Base-by-base conservation (phyloP, 2,113 vertebrate genomes). In the Empidonax traillii region DNA sequence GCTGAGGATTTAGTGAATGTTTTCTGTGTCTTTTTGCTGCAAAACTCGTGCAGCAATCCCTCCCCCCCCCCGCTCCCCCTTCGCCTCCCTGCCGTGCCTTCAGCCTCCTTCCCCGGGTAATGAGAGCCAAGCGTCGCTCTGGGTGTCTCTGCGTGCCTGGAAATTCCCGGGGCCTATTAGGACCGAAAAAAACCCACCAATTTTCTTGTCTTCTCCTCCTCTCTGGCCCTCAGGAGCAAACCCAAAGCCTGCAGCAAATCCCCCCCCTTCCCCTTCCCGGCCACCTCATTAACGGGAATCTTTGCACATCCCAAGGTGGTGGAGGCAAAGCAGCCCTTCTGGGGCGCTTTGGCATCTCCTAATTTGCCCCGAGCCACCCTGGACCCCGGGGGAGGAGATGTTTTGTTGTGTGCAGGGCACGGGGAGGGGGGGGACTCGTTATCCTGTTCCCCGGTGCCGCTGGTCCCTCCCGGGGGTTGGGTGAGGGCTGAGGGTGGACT, bases 391-490 rank as follows among this genome's bases (percentile, higher is more conserved):
- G 96, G 97, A 97, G 89, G 75, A 63, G 93, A 8, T 98, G 97
- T 98, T 98, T 97, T 98, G 93, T 94, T 95, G 44, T 8, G n/a
- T 94, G 94, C 94, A 66, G 91, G 44, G 44, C 18, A 19, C 18
- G 18, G 20, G 73, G 59, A 84, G 94, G 56, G n/a, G 0, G 30
- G 95, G 95, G 93, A 66, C 94, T 97, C 94, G 92, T 97, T 97
- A 97, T 86, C 87, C 89, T 74, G 2, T 83, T 81, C 88, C 95
- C 8, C 2, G 90, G 96, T 88, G 62, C 75, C 7, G 12, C 2
- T 0, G 39, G 85, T 87, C 3, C 15, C 77, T 69, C 96, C 93
- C 41, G 47, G 14, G 49, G 49, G 49, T 27, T 25, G 23, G 56
- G 3, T 2, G 61, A 0, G 15, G 18, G n/a, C 9, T 23, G 27